Evolutionary conservation across 2,113 vertebrate species (phyloP), one percentile per base, ranked within the genome.

Genomic region (Melanostigma gelatinosum): DNA sequence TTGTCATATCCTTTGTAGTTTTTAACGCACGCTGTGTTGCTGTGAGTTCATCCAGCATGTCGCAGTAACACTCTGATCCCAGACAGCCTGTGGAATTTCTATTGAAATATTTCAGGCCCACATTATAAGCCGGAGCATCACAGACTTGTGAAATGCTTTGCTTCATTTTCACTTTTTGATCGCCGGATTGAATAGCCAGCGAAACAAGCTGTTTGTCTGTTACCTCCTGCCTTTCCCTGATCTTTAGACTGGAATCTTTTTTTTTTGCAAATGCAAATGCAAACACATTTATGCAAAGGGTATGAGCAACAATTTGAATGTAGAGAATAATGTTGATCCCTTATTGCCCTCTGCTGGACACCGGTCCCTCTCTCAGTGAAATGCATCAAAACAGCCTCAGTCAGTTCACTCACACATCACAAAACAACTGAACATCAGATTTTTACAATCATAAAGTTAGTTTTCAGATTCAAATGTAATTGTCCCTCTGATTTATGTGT

Each of bases 341-440:
- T 82, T 67, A 69, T 81, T 92, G 92, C 94, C 94, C 92, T 91
- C 94, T 94, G 82, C 87, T 94, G 93, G 86, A 77, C 85, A 75
- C 11, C 16, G 3, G 13, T 50, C 29, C 27, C 34, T 52, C 20
- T 8, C 22, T 61, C 20, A 16, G 44, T 32, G 61, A 74, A 8
- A 77, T 44, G 4, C 34, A 79, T 68, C 9, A 73, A 15, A 22
- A 42, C 46, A 68, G 13, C 11, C 24, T 36, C 6, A 24, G 27
- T 48, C 16, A 27, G 64, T 71, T 20, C 8, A 72, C 20, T 42
- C 5, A 50, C 16, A n/a, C 18, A 18, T 16, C 36, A 69, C 40
- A 70, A 61, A 1, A 57, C 1, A 38, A 15, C 12, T 40, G 38
- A 60, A 65, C 40, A 57, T 50, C 32, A 44, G 20, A 66, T 32